Percentiles rank a stretch among this genome's conserved stretches.
Evolutionary conservation across 2,888 invertebrate species (phyloP).

Genomic region (Eupelmus urozonus): DNA sequence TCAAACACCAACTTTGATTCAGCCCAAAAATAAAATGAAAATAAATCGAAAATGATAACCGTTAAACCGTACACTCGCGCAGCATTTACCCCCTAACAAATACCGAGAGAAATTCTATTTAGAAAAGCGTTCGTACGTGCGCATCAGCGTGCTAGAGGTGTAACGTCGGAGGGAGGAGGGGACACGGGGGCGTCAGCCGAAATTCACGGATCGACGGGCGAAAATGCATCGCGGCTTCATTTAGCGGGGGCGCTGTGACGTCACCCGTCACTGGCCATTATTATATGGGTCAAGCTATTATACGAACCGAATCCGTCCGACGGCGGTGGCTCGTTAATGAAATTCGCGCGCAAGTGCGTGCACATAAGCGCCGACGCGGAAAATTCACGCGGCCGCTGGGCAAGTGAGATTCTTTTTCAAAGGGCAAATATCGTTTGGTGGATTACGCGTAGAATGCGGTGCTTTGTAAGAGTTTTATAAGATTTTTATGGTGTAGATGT

Average conservation of each 20-base stretch:
- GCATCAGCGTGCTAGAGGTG: neutral
- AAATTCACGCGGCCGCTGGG: neutral
- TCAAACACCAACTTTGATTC: neutral
- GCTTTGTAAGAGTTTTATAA: too few relatives aligned
- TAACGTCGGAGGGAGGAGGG: neutral
- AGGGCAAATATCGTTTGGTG: too few relatives aligned
- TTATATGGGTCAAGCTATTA: slow-evolving; percentile 59
- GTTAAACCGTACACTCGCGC: neutral
- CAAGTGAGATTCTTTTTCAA: too few relatives aligned
- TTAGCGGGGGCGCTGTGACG: slow-evolving; percentile 45
- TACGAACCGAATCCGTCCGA: slow-evolving; percentile 61
- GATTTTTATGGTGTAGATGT: too few relatives aligned
- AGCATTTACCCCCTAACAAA: too few relatives aligned
- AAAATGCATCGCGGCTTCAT: slow-evolving; percentile 56
- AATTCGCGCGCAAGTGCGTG: slow-evolving; percentile 61
- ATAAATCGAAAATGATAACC: neutral
- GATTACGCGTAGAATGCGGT: too few relatives aligned
- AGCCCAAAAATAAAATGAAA: neutral
- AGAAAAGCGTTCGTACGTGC: neutral
- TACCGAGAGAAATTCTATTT: slow-evolving; percentile 11
- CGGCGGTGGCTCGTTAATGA: slow-evolving; percentile 62
- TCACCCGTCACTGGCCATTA: slow-evolving; percentile 64
- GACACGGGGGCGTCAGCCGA: neutral
- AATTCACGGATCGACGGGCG: slow-evolving; percentile 52
- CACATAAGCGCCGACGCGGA: neutral